Evolutionary conservation across 1,140 invertebrate genomes (phyloP).

Genomic region (Pogonomyrmex barbatus): DNA sequence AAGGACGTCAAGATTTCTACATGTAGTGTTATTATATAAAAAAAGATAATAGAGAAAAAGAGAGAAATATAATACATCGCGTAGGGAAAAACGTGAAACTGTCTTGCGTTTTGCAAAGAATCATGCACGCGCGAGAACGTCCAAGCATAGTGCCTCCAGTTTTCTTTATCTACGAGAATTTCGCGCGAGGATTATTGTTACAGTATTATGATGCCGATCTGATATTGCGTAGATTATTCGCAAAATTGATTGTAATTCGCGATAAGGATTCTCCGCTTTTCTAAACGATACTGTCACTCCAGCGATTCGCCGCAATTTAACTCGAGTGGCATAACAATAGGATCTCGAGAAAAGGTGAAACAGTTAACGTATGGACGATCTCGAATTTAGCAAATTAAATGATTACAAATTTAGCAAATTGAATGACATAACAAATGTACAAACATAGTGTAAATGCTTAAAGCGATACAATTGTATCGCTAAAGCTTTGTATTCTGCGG

Average conservation of each 20-base stretch:
- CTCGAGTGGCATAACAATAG: not conserved
- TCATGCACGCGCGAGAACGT: not conserved
- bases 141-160: constrained; percentile 24
- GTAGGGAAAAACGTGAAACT: not conserved
- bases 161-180: constrained; percentile 8
- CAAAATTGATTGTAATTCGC: not conserved
- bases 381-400: not conserved
- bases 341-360: not conserved
- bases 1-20: not conserved
- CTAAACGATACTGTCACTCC: not conserved
- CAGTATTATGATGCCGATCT: constrained; percentile 45
- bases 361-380: not conserved
- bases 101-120: not conserved
- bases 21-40: not conserved
- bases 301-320: constrained; percentile 5
- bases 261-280: constrained; percentile 16
- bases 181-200: not conserved
- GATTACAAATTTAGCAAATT: not conserved
- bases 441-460: not conserved
- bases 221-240: not conserved
- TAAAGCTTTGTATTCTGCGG: not conserved
- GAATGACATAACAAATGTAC: not conserved
- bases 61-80: not conserved
- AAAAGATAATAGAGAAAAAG: not conserved
- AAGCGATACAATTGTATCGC: not conserved